These are phyloP conservation scores for Gavialis gangeticus DNA, from an alignment of 2,113 vertebrate species.

Conservation along the genomic window DNA sequence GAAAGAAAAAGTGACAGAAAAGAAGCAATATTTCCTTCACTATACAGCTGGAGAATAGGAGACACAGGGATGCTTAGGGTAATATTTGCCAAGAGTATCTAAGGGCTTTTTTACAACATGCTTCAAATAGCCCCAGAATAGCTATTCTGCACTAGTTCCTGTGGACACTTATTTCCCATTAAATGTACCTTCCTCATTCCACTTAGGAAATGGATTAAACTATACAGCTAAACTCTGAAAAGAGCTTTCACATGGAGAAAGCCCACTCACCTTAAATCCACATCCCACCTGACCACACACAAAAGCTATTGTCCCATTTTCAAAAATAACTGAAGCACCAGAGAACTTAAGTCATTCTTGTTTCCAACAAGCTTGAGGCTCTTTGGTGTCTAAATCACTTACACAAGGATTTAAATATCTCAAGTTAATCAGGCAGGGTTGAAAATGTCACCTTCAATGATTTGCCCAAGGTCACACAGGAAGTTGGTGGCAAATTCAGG, in stretches of 20 bases:
- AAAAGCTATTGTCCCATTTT: rapidly evolving
- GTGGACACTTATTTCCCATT: not conserved
- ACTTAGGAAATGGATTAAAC: not conserved
- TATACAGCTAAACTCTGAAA: rapidly evolving
- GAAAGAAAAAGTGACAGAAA: too few relatives aligned
- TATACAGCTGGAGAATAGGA: rapidly evolving
- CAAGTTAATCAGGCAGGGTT: not conserved
- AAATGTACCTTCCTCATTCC: too few relatives aligned
- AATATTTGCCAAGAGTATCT: too few relatives aligned
- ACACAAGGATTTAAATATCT: rapidly evolving
- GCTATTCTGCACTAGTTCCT: not conserved
- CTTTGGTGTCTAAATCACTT: rapidly evolving
- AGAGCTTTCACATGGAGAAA: not conserved
- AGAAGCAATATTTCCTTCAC: too few relatives aligned
- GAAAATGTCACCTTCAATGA: rapidly evolving
- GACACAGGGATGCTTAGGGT: rapidly evolving
- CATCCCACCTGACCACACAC: rapidly evolving
- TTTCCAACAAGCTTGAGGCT: rapidly evolving
- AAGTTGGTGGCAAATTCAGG: rapidly evolving
- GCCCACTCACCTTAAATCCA: rapidly evolving
- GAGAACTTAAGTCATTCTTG: rapidly evolving
- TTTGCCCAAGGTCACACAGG: not conserved
- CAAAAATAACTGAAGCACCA: rapidly evolving
- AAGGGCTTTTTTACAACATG: not conserved
- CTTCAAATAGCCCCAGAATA: not conserved